These are phyloP conservation scores for Diorhabda elongata DNA, from an alignment of 1,140 invertebrate species.

Conservation along the genomic window DNA sequence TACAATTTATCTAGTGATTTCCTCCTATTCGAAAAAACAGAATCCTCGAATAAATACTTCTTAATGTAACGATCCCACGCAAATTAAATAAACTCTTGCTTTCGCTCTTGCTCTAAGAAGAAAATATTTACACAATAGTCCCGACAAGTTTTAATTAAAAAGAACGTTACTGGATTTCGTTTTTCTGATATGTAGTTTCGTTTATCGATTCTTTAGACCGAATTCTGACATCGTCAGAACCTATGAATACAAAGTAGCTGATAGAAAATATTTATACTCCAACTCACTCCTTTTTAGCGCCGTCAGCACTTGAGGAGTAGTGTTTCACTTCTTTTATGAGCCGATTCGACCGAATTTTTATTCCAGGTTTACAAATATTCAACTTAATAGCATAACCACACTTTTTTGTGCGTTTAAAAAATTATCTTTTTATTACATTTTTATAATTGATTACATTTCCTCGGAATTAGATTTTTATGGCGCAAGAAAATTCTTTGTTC, in stretches of 20 bases:
- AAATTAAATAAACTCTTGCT: not conserved
- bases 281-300: slow-evolving; percentile 24
- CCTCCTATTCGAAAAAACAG: no score
- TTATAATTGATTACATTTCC: no score
- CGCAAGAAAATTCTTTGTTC: no score
- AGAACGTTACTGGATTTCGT: slow-evolving; percentile 37
- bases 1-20: no score
- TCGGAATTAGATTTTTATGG: no score
- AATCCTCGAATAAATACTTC: no score
- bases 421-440: no score
- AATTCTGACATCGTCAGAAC: slow-evolving; percentile 45
- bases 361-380: not conserved
- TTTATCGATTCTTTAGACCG: slow-evolving; percentile 30
- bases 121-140: slow-evolving; percentile 42
- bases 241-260: slow-evolving; percentile 48
- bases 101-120: slow-evolving; percentile 30
- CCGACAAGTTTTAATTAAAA: slow-evolving; percentile 40
- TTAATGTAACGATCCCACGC: no score
- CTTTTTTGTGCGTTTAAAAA: no score
- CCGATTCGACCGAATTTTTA: slow-evolving; percentile 30
- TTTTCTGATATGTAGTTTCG: slow-evolving; percentile 34
- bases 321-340: slow-evolving; percentile 25
- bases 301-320: not conserved
- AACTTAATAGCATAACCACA: no score
- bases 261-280: slow-evolving; percentile 47